Base-by-base conservation (phyloP, 2,888 invertebrate genomes). In the Dioctria rufipes region DNA sequence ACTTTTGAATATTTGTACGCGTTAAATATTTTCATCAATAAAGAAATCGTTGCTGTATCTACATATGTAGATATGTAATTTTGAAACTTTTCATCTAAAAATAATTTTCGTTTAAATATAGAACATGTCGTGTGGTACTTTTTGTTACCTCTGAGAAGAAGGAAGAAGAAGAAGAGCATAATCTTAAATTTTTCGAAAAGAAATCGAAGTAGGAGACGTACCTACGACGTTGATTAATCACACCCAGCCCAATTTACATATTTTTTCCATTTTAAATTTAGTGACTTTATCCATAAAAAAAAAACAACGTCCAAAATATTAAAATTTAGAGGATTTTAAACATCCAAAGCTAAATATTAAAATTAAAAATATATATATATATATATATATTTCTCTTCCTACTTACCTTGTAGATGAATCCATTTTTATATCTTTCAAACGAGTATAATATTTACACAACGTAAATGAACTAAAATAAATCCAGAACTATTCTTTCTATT, bases 381-480 rank as follows among this genome's bases (percentile, higher is more conserved):
- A 25, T 25, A 25, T 25, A 25, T 25, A 25, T 25, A 25, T 25
- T 60, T 60, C 67, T 43, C 25, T 39, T n/a, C 39, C 42, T n/a
- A 67, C 73, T 51, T 73, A 73, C 73, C 73, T 73, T 58, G 58
- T 13, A 42, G 73, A 73, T 13, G 73, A 73, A 42, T 73, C 73
- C 73, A 73, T 73, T 5, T 60, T 73, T 42, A 25, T 9, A 60
- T 40, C 6, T 42, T 25, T 73, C 13, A 13, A 58, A 54, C 11
- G 13, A n/a, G n/a, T 40, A 60, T 42, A 25, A 58, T 40, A 40
- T 73, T 73, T 60, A 4, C 42, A 9, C 5, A 73, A 58, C 40
- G 58, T 54, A 4, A n/a, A 58, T 37, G 13, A 73, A 73, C 42
- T 58, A 39, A 42, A 58, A 73, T 40, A 40, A 58, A 42, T 25